Percentiles rank a stretch among this genome's conserved stretches.
phyloP scores from a whole-genome alignment of 2,888 invertebrate genomes.

The Agapostemon virescens region DNA sequence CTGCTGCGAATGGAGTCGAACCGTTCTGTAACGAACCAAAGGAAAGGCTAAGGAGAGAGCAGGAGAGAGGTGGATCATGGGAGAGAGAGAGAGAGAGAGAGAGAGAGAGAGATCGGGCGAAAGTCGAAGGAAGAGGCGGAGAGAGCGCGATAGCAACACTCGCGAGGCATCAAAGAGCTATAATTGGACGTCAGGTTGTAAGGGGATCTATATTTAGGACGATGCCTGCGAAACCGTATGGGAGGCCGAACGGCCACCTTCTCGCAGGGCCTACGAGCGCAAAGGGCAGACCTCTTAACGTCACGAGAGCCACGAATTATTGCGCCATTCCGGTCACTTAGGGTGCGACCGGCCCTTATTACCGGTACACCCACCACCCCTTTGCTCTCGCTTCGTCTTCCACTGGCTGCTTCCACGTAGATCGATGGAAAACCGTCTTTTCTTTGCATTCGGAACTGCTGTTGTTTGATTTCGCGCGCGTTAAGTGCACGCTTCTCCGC shows the following conservation, averaged over 20 bases:
- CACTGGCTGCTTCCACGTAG: slow-evolving; percentile 32
- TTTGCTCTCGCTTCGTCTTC: slow-evolving; percentile 35
- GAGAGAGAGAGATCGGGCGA: slow-evolving; percentile 28
- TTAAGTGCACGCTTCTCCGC: not conserved
- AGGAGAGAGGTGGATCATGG: not conserved
- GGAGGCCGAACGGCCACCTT: slow-evolving; percentile 63
- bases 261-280: slow-evolving; percentile 66
- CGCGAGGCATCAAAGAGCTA: slow-evolving; percentile 77
- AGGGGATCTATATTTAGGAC: slow-evolving; percentile 77
- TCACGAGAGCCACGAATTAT: slow-evolving; percentile 79
- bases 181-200: slow-evolving; percentile 78
- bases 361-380: slow-evolving; percentile 64
- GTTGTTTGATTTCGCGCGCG: not conserved
- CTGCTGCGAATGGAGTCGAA: slow-evolving; percentile 37
- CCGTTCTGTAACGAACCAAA: slow-evolving; percentile 15
- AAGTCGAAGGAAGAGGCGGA: slow-evolving; percentile 32
- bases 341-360: slow-evolving; percentile 78
- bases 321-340: slow-evolving; percentile 80
- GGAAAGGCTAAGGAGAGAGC: slow-evolving; percentile 11
- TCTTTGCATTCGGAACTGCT: slow-evolving; percentile 1
- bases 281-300: slow-evolving; percentile 78
- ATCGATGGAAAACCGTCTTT: slow-evolving; percentile 50
- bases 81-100: slow-evolving; percentile 1
- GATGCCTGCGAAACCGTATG: slow-evolving; percentile 72
- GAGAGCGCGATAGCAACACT: slow-evolving; percentile 56